Conservation (phyloP, 2,888 invertebrate species). For the Macropis europaea region DNA sequence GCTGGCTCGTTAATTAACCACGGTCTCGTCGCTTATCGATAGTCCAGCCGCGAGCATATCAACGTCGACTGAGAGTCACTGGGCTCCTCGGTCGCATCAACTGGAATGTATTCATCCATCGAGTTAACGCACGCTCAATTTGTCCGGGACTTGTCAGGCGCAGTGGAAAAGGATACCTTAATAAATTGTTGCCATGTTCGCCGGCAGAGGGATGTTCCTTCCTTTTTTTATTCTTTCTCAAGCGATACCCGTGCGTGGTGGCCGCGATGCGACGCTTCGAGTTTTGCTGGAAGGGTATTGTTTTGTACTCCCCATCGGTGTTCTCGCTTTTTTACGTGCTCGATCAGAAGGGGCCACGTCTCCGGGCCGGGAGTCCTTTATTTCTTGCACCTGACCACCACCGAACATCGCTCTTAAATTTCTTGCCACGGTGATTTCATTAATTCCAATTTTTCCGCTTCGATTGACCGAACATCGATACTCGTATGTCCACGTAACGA, state of each 20-base stretch:
- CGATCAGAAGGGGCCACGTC: slow-evolving; percentile 18
- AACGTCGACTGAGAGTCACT: slow-evolving; percentile 62
- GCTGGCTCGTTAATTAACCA: slow-evolving; percentile 12
- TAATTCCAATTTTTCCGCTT: slow-evolving; percentile 4
- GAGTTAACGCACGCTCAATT: slow-evolving; percentile 68
- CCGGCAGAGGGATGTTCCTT: slow-evolving; percentile 23
- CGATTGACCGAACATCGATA: slow-evolving; percentile 16
- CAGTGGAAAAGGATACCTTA: slow-evolving; percentile 65
- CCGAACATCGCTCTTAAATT: not conserved
- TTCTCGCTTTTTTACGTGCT: slow-evolving; percentile 42
- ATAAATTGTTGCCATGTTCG: slow-evolving; percentile 65
- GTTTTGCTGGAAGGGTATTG: slow-evolving; percentile 55
- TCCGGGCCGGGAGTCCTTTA: slow-evolving; percentile 2
- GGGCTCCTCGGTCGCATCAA: slow-evolving; percentile 57
- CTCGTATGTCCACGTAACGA: no score
- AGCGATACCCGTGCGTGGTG: slow-evolving; percentile 40
- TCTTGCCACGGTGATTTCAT: slow-evolving; percentile 18
- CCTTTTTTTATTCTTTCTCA: slow-evolving; percentile 34
- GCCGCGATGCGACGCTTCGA: slow-evolving; percentile 50
- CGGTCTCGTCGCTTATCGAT: not conserved
- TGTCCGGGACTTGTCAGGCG: slow-evolving; percentile 64
- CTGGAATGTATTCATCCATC: slow-evolving; percentile 66
- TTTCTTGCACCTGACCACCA: slow-evolving; percentile 37
- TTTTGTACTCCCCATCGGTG: slow-evolving; percentile 39
- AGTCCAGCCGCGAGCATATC: not conserved